These are phyloP conservation scores for Enteromius mattozi DNA, from an alignment of 2,797 vertebrate genomes.

Conservation along the genomic window DNA sequence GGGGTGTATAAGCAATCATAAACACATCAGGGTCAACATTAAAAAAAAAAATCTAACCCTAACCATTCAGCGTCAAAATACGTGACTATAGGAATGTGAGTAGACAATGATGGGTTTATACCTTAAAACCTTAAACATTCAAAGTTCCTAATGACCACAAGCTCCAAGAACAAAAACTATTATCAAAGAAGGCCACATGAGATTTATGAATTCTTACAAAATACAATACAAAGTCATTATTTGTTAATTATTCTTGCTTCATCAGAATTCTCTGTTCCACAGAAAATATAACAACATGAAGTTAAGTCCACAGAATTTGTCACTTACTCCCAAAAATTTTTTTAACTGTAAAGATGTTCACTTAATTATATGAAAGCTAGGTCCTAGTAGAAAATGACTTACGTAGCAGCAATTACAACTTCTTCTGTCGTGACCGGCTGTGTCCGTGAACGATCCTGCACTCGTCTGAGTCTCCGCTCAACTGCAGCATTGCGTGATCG, in stretches of 20 bases:
- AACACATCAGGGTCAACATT: not conserved
- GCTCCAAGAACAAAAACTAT: not conserved
- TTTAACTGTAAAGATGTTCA: not conserved
- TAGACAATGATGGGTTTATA: not conserved
- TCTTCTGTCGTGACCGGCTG: conserved; percentile 92
- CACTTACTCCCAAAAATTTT: not conserved
- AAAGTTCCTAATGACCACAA: not conserved
- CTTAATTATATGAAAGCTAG: not conserved
- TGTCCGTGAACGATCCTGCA: conserved; percentile 91
- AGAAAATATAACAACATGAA: not conserved
- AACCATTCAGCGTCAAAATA: not conserved
- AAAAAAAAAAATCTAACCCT: not conserved
- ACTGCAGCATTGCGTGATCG: conserved; percentile 86
- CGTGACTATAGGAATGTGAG: not conserved
- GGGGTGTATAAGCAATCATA: not conserved
- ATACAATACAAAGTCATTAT: not conserved
- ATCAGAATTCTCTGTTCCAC: not conserved
- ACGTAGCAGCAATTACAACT: conserved; percentile 91
- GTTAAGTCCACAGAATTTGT: not conserved
- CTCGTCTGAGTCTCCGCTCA: conserved; percentile 87
- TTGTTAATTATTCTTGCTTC: not conserved
- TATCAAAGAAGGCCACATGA: not conserved
- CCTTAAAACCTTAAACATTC: not conserved
- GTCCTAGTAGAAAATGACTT: conserved; percentile 60
- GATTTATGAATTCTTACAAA: not conserved